phyloP scores from a whole-genome alignment of 2,113 vertebrate genomes.

The Chloroceryle aenea region DNA sequence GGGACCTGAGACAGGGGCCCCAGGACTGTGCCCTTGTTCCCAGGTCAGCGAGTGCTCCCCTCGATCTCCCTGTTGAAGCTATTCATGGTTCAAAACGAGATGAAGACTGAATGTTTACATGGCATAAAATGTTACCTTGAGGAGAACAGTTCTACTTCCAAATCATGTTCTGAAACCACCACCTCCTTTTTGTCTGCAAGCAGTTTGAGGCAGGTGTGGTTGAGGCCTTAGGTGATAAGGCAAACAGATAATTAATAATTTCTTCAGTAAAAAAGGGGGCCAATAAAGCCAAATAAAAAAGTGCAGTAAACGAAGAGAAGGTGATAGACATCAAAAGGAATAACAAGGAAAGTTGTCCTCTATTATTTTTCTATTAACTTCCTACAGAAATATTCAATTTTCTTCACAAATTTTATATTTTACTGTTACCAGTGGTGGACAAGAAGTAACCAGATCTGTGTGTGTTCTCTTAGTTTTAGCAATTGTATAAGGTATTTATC shows the following conservation, averaged over 20 bases:
- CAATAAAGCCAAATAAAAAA: neutral
- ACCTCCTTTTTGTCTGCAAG: neutral
- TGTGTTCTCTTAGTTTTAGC: neutral
- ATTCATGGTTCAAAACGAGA: neutral
- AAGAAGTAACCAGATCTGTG: neutral
- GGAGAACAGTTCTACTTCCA: neutral
- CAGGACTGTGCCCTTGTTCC: neutral
- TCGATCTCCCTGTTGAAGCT: neutral
- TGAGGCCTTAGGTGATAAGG: neutral
- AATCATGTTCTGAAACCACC: neutral
- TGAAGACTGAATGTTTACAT: neutral
- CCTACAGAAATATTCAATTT: neutral
- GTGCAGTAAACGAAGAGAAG: neutral
- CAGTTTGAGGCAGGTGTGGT: neutral
- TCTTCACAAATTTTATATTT: neutral
- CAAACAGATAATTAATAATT: neutral
- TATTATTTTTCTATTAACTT: neutral
- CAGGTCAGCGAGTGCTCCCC: neutral
- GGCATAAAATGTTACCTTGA: neutral
- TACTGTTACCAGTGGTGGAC: neutral
- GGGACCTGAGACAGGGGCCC: rapidly evolving
- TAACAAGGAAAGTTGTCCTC: neutral
- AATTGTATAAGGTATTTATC: neutral
- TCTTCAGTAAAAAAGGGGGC: neutral
- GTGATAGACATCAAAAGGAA: neutral